Conservation (phyloP, 2,797 vertebrate species). For the Rhynchotus rufescens region DNA sequence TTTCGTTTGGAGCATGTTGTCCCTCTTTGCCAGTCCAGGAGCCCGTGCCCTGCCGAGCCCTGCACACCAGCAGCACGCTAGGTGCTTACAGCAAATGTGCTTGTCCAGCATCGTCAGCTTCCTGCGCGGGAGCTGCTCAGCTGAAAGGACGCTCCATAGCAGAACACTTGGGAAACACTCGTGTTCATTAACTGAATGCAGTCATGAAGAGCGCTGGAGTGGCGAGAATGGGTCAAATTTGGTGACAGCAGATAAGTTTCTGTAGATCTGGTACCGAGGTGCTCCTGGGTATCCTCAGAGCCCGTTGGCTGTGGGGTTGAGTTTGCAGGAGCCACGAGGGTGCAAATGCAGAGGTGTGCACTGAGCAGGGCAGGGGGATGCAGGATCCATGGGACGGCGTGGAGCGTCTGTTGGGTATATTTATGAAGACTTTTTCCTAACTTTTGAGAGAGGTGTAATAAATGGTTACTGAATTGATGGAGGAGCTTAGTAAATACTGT, state of each 20-base stretch:
- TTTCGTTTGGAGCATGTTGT: not conserved
- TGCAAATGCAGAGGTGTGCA: not conserved
- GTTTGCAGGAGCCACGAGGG: not conserved
- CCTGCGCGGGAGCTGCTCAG: not conserved
- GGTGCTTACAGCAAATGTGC: not conserved
- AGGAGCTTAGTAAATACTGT: not conserved
- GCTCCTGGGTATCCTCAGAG: not conserved
- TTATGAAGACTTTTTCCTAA: not conserved
- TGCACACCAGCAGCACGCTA: not conserved
- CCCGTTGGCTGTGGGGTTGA: not conserved
- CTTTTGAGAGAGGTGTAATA: not conserved
- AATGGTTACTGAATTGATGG: not conserved
- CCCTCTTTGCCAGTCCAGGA: not conserved
- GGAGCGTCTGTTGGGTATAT: not conserved
- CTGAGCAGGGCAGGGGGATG: not conserved
- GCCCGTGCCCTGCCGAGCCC: not conserved
- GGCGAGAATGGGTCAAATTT: not conserved
- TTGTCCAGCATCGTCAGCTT: fast-evolving
- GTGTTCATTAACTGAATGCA: not conserved
- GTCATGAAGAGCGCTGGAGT: not conserved
- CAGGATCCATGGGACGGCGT: not conserved
- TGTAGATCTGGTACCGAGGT: not conserved
- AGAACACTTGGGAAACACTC: not conserved
- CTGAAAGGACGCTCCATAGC: not conserved
- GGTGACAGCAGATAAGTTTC: not conserved